Percentiles rank a stretch among this genome's conserved stretches.
phyloP scores from a whole-genome alignment of 2,888 invertebrate species.

The Drosophila pegasa region DNA sequence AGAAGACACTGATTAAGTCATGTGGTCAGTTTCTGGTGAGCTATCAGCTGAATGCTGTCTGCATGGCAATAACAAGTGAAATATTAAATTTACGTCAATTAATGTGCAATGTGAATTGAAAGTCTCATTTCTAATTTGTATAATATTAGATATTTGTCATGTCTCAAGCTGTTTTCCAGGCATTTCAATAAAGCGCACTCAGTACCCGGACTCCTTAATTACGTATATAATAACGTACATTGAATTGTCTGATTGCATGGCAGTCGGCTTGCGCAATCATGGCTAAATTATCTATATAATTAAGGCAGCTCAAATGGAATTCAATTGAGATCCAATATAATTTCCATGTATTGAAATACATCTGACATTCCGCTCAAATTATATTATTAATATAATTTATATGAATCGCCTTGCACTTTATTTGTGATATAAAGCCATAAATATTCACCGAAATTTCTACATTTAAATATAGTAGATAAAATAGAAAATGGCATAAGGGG shows the following conservation, averaged over 20 bases:
- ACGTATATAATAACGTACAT: slow-evolving; percentile 25
- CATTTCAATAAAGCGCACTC: slow-evolving; percentile 18
- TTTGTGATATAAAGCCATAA: background rate
- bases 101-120: background rate
- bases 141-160: slow-evolving; percentile 1
- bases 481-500: too few relatives aligned
- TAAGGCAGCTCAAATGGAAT: slow-evolving; percentile 11
- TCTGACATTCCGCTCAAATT: background rate
- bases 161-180: slow-evolving; percentile 5
- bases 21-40: slow-evolving; percentile 23
- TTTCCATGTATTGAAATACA: background rate
- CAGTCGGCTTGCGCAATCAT: slow-evolving; percentile 29
- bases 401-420: background rate
- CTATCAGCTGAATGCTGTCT: background rate
- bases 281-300: slow-evolving; percentile 42
- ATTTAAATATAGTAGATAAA: background rate
- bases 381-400: background rate
- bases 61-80: slow-evolving; percentile 7
- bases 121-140: background rate
- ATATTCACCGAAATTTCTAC: background rate
- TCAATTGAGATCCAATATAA: background rate
- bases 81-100: slow-evolving; percentile 12
- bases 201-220: slow-evolving; percentile 27
- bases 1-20: slow-evolving; percentile 24
- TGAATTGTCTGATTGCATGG: slow-evolving; percentile 24